Conservation (phyloP, 1,140 invertebrate species). For the Nasonia vitripennis region DNA sequence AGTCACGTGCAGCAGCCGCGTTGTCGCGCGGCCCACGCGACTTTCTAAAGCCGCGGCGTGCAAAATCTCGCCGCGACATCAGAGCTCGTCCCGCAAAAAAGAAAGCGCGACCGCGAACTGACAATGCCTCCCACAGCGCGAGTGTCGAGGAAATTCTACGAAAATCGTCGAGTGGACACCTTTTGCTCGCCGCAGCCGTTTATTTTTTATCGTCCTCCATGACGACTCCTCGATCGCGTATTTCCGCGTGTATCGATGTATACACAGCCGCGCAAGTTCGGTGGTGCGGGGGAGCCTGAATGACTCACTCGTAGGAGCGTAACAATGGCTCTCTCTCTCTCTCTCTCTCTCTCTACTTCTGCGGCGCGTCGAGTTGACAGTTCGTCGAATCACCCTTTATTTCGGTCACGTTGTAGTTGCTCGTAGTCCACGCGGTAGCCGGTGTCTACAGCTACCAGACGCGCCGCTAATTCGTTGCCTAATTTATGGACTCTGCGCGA, state of each 20-base stretch:
- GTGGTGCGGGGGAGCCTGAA: slow-evolving; percentile 29
- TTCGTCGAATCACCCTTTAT: not conserved
- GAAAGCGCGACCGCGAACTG: too few relatives aligned
- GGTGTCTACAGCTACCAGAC: too few relatives aligned
- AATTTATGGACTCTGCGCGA: not conserved
- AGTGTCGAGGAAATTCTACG: too few relatives aligned
- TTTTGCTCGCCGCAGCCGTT: too few relatives aligned
- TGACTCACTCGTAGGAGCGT: slow-evolving; percentile 62
- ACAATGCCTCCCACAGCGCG: too few relatives aligned
- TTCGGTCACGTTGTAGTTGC: not conserved
- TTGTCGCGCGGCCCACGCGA: not conserved
- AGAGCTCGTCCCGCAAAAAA: too few relatives aligned
- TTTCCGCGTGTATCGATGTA: not conserved
- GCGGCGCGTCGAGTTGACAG: not conserved
- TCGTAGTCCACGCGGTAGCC: too few relatives aligned
- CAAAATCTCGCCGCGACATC: too few relatives aligned
- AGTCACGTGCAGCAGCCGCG: not conserved
- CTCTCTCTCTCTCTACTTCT: not conserved
- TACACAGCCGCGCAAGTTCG: not conserved
- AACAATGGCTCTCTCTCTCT: slow-evolving; percentile 60
- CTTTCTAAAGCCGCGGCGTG: not conserved
- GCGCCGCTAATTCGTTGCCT: not conserved
- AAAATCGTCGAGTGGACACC: too few relatives aligned
- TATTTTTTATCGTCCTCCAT: not conserved
- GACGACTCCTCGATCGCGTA: not conserved